These are phyloP conservation scores for Muscidifurax raptorellus DNA, from an alignment of 1,140 invertebrate species.

Conservation along the genomic window DNA sequence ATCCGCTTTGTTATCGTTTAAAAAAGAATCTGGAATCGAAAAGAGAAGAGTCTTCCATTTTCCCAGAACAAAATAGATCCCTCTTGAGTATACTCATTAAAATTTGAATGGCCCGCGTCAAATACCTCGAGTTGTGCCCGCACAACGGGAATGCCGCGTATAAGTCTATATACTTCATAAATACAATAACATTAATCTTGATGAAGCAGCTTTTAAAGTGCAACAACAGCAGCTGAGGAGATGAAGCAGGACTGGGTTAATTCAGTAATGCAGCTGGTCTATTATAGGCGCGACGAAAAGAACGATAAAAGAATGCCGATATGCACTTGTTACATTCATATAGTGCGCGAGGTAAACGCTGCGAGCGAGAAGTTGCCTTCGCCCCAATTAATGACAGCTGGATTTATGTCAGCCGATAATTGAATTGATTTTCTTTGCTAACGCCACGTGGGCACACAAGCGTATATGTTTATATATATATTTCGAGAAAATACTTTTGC, in stretches of 20 bases:
- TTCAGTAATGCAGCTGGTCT: background rate
- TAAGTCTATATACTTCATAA: too few relatives aligned
- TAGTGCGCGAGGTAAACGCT: background rate
- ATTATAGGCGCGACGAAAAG: background rate
- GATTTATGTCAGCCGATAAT: conserved; percentile 8
- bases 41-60: background rate
- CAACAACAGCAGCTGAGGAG: background rate
- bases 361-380: background rate
- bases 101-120: conserved; percentile 5
- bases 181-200: too few relatives aligned
- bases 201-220: background rate
- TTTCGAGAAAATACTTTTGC: background rate
- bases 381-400: conserved; percentile 19
- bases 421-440: conserved; percentile 14
- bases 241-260: background rate
- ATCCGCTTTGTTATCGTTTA: background rate
- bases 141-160: background rate
- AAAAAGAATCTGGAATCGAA: background rate
- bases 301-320: background rate
- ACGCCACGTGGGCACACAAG: background rate
- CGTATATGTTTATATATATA: background rate
- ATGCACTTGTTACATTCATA: background rate
- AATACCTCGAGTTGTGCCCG: background rate
- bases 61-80: background rate
- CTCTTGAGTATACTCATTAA: background rate